These are phyloP conservation scores for Antitype chi DNA, from an alignment of 2,888 invertebrate genomes.

Conservation along the genomic window DNA sequence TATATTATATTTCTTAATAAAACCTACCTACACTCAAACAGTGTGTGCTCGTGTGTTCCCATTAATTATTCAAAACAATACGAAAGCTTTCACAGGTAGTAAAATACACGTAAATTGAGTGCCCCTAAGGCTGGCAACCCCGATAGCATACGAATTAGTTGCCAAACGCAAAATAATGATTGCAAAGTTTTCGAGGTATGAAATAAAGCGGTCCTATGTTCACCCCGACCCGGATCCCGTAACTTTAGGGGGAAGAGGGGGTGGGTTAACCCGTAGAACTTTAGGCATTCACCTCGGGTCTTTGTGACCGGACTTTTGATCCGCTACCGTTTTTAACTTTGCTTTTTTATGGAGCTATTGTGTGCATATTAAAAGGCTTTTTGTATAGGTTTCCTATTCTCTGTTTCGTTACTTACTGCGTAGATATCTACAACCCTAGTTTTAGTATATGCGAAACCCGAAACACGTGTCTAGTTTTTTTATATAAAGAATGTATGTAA, in stretches of 20 bases:
- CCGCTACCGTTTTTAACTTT: constrained; percentile 49
- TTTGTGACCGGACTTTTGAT: constrained; percentile 53
- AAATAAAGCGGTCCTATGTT: constrained; percentile 53
- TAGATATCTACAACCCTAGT: not conserved
- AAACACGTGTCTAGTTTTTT: no score
- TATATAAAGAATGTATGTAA: no score
- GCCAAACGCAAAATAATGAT: constrained; percentile 62
- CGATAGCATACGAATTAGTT: constrained; percentile 62
- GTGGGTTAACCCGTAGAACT: constrained; percentile 39
- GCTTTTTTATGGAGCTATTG: constrained; percentile 44
- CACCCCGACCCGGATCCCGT: constrained; percentile 49
- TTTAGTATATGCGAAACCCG: no score
- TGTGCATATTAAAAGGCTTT: constrained; percentile 30
- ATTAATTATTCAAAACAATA: constrained; percentile 39
- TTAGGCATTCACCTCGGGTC: constrained; percentile 53
- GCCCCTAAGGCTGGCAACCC: constrained; percentile 29
- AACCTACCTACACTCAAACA: constrained; percentile 2
- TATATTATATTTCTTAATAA: not conserved
- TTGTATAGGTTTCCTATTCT: not conserved
- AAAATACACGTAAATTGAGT: constrained; percentile 49
- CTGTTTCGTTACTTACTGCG: constrained; percentile 19
- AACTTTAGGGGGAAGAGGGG: constrained; percentile 51
- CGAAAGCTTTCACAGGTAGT: constrained; percentile 44
- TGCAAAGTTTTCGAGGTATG: constrained; percentile 61
- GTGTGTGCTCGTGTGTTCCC: not conserved